These are phyloP conservation scores for Spodoptera frugiperda DNA, from an alignment of 1,140 invertebrate species.

Conservation along the genomic window DNA sequence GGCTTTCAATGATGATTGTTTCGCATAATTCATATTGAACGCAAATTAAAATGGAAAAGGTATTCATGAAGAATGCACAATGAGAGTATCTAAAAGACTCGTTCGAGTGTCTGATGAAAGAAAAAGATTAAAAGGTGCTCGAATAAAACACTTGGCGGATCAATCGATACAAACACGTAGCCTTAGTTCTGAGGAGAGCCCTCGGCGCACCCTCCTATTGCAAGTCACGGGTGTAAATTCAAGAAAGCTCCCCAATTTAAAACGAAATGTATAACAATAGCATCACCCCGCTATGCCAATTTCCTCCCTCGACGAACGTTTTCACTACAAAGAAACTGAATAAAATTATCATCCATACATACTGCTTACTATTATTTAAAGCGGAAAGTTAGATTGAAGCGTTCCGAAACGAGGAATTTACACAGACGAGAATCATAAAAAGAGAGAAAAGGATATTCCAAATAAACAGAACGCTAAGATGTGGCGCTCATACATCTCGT, in stretches of 20 bases:
- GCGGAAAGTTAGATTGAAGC: conserved; percentile 44
- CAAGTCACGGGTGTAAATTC: conserved; percentile 84
- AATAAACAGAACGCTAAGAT: conserved; percentile 49
- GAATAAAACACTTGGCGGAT: conserved; percentile 49
- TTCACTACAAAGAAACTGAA: conserved; percentile 67
- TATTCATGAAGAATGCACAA: conserved; percentile 46
- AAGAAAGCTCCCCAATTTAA: conserved; percentile 84
- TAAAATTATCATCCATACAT: conserved; percentile 68
- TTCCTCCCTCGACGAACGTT: conserved; percentile 76
- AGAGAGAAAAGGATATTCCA: conserved; percentile 42
- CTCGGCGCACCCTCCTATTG: conserved; percentile 61
- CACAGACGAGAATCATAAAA: conserved; percentile 34
- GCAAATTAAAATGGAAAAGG: conserved; percentile 54
- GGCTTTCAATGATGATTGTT: conserved; percentile 61
- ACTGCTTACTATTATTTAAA: conserved; percentile 47
- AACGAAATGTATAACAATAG: conserved; percentile 83
- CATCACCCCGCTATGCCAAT: conserved; percentile 78
- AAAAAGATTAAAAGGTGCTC: conserved; percentile 50
- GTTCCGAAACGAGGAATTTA: conserved; percentile 45
- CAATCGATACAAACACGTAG: conserved; percentile 61
- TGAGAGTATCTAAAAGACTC: conserved; percentile 45
- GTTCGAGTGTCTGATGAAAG: conserved; percentile 54
- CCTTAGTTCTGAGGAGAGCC: conserved; percentile 55
- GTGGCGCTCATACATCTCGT: conserved; percentile 55
- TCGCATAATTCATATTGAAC: conserved; percentile 61